Conservation (phyloP, 1,140 invertebrate species). For the Philotrypesis tridentata region DNA sequence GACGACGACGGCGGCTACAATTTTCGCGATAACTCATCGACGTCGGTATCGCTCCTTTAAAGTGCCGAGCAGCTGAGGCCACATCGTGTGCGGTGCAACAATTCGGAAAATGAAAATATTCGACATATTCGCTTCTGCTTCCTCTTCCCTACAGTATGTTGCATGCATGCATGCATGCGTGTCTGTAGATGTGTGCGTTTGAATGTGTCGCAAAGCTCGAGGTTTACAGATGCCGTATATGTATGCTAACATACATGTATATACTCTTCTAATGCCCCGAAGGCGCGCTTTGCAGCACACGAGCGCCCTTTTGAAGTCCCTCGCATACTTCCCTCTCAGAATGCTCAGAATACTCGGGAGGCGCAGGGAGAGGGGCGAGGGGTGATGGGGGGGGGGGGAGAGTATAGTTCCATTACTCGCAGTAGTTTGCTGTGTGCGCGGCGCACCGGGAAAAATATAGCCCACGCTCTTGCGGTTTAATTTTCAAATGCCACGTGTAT, state of each 20-base stretch:
- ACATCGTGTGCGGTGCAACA: not conserved
- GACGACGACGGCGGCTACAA: slow-evolving; percentile 8
- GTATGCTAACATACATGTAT: not conserved
- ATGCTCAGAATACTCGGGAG: slow-evolving; percentile 49
- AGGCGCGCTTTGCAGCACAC: slow-evolving; percentile 49
- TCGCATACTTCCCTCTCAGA: slow-evolving; percentile 51
- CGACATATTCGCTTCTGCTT: not conserved
- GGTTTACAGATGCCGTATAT: slow-evolving; percentile 3
- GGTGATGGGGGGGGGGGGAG: no score
- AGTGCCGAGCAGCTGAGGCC: not conserved
- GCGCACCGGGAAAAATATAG: not conserved
- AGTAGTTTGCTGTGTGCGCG: not conserved
- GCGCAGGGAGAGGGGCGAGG: not conserved
- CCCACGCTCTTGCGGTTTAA: slow-evolving; percentile 47
- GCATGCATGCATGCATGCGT: not conserved
- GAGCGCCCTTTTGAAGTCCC: slow-evolving; percentile 49
- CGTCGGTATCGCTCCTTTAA: slow-evolving; percentile 1
- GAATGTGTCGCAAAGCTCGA: slow-evolving; percentile 17
- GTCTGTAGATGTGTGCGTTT: not conserved
- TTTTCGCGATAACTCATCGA: slow-evolving; percentile 47
- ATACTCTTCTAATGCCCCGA: slow-evolving; percentile 43
- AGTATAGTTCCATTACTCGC: slow-evolving; percentile 46
- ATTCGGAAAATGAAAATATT: slow-evolving; percentile 48
- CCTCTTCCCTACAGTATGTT: not conserved
- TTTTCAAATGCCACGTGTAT: slow-evolving; percentile 46